Evolutionary conservation across 2,797 vertebrate genomes (phyloP).

Genomic region (Sebastes melanostomus): DNA sequence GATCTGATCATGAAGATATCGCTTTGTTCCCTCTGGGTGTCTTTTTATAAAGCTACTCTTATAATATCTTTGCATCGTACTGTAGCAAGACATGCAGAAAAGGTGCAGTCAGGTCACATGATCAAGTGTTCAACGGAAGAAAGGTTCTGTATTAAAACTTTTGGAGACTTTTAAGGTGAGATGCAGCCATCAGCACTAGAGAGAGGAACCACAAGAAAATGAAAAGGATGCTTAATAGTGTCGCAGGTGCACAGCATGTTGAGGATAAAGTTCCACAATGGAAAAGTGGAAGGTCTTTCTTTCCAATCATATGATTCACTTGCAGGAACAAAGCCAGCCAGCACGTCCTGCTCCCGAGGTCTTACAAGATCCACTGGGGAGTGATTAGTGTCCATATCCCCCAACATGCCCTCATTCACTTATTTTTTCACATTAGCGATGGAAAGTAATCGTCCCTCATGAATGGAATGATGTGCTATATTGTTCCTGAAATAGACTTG

Average conservation of each 20-base stretch:
- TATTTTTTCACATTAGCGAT: conserved; percentile 10
- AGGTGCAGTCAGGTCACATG: background rate
- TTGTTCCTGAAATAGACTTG: conserved; percentile 50
- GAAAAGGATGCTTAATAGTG: background rate
- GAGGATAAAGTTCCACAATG: conserved; percentile 36
- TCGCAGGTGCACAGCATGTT: conserved; percentile 14
- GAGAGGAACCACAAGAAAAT: background rate
- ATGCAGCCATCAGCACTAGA: background rate
- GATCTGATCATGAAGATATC: conserved; percentile 8
- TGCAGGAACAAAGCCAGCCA: conserved; percentile 15
- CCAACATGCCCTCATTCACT: background rate
- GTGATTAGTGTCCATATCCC: conserved; percentile 18
- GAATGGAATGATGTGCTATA: conserved; percentile 33
- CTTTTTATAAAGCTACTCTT: conserved; percentile 23
- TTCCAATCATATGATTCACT: conserved; percentile 46
- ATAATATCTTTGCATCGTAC: conserved; percentile 16
- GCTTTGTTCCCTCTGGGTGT: conserved; percentile 5
- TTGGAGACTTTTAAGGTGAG: background rate
- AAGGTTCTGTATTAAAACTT: background rate
- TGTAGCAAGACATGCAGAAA: background rate
- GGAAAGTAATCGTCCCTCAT: conserved; percentile 45
- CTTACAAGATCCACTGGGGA: background rate
- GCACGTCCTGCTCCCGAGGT: background rate
- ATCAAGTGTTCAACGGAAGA: background rate
- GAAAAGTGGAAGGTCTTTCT: conserved; percentile 36